These are phyloP conservation scores for Macrostomum lignano DNA, from an alignment of 1,140 invertebrate genomes.

Conservation along the genomic window DNA sequence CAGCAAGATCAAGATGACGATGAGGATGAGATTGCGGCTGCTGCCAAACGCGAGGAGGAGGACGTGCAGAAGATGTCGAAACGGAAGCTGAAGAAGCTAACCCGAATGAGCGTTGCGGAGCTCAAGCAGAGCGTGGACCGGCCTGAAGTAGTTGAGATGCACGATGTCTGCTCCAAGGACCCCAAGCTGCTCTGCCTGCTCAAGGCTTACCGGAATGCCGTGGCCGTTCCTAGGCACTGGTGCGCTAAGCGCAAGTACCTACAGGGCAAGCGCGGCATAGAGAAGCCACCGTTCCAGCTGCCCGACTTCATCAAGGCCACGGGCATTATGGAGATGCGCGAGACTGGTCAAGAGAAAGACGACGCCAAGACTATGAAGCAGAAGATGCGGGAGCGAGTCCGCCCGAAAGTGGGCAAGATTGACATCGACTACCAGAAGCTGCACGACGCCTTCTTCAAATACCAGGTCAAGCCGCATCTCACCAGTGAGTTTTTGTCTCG, in stretches of 20 bases:
- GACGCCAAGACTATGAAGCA: slow-evolving; percentile 81
- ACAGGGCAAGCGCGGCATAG: slow-evolving; percentile 88
- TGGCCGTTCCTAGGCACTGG: slow-evolving; percentile 89
- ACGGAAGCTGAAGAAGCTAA: slow-evolving; percentile 70
- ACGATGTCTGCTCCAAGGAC: slow-evolving; percentile 88
- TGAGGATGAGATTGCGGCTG: slow-evolving; percentile 20
- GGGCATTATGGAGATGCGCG: slow-evolving; percentile 97
- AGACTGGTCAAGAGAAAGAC: slow-evolving; percentile 87
- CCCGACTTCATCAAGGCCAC: slow-evolving; percentile 96
- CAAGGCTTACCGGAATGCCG: slow-evolving; percentile 58
- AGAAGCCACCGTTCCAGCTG: slow-evolving; percentile 87
- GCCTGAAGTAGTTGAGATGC: slow-evolving; percentile 98
- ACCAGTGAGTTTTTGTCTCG: too few relatives aligned
- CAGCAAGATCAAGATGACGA: slow-evolving; percentile 29
- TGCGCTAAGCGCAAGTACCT: slow-evolving; percentile 87
- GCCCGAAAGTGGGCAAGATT: slow-evolving; percentile 93
- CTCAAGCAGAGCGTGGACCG: slow-evolving; percentile 56
- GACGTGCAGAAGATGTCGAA: slow-evolving; percentile 72
- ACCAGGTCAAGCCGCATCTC: slow-evolving; percentile 70
- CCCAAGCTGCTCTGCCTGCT: slow-evolving; percentile 73
- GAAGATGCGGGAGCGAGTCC: slow-evolving; percentile 81
- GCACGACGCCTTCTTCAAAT: slow-evolving; percentile 96
- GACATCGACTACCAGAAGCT: slow-evolving; percentile 99
- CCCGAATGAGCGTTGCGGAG: slow-evolving; percentile 67
- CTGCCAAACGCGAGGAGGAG: slow-evolving; percentile 39